Evolutionary conservation across 2,113 vertebrate species (phyloP).

Genomic region (Dasyurus viverrinus): DNA sequence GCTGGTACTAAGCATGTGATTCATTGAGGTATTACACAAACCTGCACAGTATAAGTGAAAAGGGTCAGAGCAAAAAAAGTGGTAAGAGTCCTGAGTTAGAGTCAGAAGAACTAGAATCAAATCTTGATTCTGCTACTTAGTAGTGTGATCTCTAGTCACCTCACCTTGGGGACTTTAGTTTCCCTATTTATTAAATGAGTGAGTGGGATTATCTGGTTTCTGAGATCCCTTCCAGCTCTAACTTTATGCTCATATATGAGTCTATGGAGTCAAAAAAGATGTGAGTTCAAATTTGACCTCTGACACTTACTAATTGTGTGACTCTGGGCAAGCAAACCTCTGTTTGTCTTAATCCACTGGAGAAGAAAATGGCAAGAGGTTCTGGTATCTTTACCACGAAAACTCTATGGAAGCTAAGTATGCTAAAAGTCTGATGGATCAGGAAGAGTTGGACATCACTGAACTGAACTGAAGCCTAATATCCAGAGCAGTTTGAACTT

Average conservation of each 20-base stretch:
- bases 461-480: neutral
- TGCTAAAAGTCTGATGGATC: neutral
- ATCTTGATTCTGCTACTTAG: neutral
- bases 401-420: neutral
- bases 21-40: neutral
- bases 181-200: neutral
- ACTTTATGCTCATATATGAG: neutral
- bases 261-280: neutral
- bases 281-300: neutral
- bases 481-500: neutral
- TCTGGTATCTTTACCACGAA: neutral
- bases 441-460: neutral
- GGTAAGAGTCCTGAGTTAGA: neutral
- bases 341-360: neutral
- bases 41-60: neutral
- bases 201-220: neutral
- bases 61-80: neutral
- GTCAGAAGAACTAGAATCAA: neutral
- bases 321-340: neutral
- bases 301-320: neutral
- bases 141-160: neutral
- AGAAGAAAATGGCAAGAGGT: neutral
- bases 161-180: neutral
- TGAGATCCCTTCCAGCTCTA: neutral
- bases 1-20: too few relatives aligned